Conservation (phyloP, 2,113 vertebrate genomes). For the Larimichthys polyactis region DNA sequence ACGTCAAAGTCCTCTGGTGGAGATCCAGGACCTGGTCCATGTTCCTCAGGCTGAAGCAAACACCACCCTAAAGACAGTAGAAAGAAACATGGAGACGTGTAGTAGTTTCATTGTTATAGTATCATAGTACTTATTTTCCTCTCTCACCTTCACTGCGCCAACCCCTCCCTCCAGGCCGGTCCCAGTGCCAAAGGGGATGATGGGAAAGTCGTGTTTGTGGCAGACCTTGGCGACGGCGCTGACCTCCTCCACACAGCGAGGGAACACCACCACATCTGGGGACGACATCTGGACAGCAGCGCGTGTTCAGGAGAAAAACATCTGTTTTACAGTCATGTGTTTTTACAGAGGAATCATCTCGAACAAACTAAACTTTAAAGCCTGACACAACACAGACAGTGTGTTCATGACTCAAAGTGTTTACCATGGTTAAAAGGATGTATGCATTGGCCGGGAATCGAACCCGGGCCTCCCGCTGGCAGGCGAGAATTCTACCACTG, state of each 20-base stretch:
- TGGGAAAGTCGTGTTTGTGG: constrained; percentile 83
- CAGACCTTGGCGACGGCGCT: constrained; percentile 89
- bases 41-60: constrained; percentile 91
- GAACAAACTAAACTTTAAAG: no score
- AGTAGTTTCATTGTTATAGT: background rate
- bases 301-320: background rate
- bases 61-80: constrained; percentile 85
- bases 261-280: constrained; percentile 93
- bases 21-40: constrained; percentile 90
- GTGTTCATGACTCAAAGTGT: no score
- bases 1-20: constrained; percentile 93
- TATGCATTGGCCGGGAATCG: constrained; percentile 81
- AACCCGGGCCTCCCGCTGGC: constrained; percentile 80
- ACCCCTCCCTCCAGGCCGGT: constrained; percentile 95
- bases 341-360: no score
- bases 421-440: no score
- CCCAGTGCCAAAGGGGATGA: constrained; percentile 94
- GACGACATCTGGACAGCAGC: constrained; percentile 83
- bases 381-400: no score
- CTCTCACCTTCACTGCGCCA: constrained; percentile 86
- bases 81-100: background rate
- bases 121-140: background rate
- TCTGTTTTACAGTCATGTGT: background rate
- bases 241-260: constrained; percentile 90
- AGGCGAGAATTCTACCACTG: constrained; percentile 81